These are phyloP conservation scores for Sympetrum striolatum DNA, from an alignment of 2,888 invertebrate genomes.

Conservation along the genomic window DNA sequence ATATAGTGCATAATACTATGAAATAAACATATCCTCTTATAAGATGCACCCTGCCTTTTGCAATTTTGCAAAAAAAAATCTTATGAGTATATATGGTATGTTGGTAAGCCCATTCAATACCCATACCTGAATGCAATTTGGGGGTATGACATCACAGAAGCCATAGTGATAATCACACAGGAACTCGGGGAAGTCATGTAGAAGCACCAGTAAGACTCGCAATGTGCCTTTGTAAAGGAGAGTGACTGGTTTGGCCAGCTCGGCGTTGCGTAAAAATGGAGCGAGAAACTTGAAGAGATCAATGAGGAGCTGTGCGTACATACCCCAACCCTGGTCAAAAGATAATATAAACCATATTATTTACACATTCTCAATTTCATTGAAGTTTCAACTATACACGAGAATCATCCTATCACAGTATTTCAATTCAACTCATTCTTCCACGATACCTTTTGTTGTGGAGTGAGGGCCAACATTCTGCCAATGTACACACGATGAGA, in stretches of 20 bases:
- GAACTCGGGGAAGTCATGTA: slow-evolving; percentile 99
- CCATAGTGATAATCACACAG: slow-evolving; percentile 99
- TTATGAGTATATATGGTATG: too few relatives aligned
- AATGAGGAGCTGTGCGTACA: slow-evolving; percentile 94
- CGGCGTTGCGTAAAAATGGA: slow-evolving; percentile 96
- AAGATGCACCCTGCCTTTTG: too few relatives aligned
- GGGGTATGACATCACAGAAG: slow-evolving; percentile 98
- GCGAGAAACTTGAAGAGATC: slow-evolving; percentile 96
- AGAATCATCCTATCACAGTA: not conserved
- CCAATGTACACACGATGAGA: slow-evolving; percentile 97
- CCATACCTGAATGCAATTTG: slow-evolving; percentile 87
- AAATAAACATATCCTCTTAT: too few relatives aligned
- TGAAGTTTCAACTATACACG: not conserved
- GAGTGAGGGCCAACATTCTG: slow-evolving; percentile 86
- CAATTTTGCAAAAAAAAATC: too few relatives aligned
- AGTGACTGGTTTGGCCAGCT: slow-evolving; percentile 92
- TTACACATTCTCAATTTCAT: not conserved
- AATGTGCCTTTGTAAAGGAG: slow-evolving; percentile 95
- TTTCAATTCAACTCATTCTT: not conserved
- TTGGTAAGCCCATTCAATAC: too few relatives aligned
- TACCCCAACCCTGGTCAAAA: slow-evolving; percentile 80
- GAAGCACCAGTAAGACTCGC: slow-evolving; percentile 89
- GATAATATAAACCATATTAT: not conserved
- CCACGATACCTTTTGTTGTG: slow-evolving; percentile 78
- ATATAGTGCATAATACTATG: too few relatives aligned